A percentile compares a stretch with the other conserved stretches of the same genome.
These are phyloP conservation scores for Cyphomyrus plagiostoma DNA, from an alignment of 2,113 vertebrate species.

Conservation along the genomic window DNA sequence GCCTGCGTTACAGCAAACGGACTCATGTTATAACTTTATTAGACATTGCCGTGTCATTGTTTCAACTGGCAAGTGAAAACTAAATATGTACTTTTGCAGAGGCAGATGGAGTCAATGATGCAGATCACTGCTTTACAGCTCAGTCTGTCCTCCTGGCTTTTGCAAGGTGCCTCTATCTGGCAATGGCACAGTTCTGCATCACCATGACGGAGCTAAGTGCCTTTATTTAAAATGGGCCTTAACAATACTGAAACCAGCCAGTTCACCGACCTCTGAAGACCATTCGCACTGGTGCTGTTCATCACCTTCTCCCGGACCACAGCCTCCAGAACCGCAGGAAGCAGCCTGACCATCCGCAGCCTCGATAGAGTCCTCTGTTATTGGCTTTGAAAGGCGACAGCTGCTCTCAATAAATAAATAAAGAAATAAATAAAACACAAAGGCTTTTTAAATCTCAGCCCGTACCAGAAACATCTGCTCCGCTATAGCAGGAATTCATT, in stretches of 20 bases:
- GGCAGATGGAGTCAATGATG: background rate
- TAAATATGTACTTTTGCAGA: background rate
- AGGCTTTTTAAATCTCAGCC: slow-evolving; percentile 8
- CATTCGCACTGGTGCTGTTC: background rate
- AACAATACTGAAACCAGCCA: background rate
- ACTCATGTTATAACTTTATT: slow-evolving; percentile 55
- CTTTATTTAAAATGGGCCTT: background rate
- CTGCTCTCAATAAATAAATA: slow-evolving; percentile 15
- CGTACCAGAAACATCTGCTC: slow-evolving; percentile 25
- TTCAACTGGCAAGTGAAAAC: background rate
- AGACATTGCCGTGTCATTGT: background rate
- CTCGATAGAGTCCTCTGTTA: background rate
- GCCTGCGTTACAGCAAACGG: slow-evolving; percentile 62
- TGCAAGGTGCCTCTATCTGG: background rate
- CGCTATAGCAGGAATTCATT: slow-evolving; percentile 10
- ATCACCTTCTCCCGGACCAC: no score
- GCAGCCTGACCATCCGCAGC: background rate
- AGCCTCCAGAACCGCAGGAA: background rate
- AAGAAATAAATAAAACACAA: slow-evolving; percentile 6
- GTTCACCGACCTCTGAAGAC: background rate
- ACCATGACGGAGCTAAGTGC: background rate
- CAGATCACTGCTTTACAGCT: background rate
- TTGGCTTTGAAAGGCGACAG: slow-evolving; percentile 5
- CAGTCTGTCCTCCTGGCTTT: background rate
- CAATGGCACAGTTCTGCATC: background rate